Evolutionary conservation across 2,888 invertebrate genomes (phyloP).

Genomic region (Protodeltote pygarga): DNA sequence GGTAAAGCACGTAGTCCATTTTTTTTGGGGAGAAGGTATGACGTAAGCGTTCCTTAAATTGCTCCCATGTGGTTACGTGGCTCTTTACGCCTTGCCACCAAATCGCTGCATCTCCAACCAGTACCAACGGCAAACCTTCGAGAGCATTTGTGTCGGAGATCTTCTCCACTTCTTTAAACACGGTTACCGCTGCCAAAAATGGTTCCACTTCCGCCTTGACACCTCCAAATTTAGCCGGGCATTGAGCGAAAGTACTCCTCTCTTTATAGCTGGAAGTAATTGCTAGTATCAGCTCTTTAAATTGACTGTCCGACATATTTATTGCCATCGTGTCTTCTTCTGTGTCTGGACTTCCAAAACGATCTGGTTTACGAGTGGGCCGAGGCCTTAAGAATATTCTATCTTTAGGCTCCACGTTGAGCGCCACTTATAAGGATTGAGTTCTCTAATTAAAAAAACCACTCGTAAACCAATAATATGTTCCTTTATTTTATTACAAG

Average conservation of each 20-base stretch:
- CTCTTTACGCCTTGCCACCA: conserved; percentile 20
- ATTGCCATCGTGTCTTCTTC: conserved; percentile 10
- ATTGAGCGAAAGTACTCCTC: conserved; percentile 9
- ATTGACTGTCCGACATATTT: conserved; percentile 7
- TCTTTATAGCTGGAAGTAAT: conserved; percentile 2
- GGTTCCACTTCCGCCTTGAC: conserved; percentile 5
- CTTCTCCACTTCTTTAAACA: conserved; percentile 6
- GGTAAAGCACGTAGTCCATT: too few relatives aligned
- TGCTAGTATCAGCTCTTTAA: neutral
- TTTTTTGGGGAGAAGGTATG: too few relatives aligned
- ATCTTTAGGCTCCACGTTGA: conserved; percentile 9
- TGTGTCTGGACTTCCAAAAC: neutral
- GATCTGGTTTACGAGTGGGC: conserved; percentile 14
- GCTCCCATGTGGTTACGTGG: conserved; percentile 10
- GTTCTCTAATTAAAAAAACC: neutral
- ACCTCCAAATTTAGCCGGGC: conserved; percentile 8
- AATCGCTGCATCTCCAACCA: conserved; percentile 5
- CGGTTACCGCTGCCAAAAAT: conserved; percentile 8
- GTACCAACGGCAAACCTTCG: conserved; percentile 7
- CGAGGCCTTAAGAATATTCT: conserved; percentile 14
- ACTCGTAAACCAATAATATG: neutral
- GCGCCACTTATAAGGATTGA: too few relatives aligned
- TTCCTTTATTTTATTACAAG: neutral
- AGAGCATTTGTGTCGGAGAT: conserved; percentile 7
- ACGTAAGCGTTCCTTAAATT: conserved; percentile 17